A percentile compares a stretch with the other conserved stretches of the same genome.
These are phyloP conservation scores for Chymomyza procnemis DNA, from an alignment of 2,888 invertebrate species.

Conservation along the genomic window DNA sequence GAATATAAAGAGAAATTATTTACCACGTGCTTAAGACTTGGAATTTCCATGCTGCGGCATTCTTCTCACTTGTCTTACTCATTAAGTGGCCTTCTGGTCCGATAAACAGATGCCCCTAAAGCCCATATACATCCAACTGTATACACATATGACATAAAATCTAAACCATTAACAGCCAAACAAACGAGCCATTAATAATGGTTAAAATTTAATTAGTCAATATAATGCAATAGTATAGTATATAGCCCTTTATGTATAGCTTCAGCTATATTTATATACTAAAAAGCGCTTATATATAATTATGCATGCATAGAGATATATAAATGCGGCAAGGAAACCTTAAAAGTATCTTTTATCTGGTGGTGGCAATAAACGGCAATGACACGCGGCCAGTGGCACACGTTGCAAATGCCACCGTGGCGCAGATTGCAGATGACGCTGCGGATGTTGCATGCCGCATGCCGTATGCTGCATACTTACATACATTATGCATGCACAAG, in stretches of 20 bases:
- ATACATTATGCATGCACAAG: constrained; percentile 24
- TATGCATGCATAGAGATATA: background rate
- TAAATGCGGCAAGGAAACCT: background rate
- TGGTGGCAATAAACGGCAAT: constrained; percentile 57
- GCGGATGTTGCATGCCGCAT: constrained; percentile 11
- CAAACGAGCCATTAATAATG: constrained; percentile 44
- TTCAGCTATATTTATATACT: background rate
- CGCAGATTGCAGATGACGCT: constrained; percentile 20
- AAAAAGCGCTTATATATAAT: background rate
- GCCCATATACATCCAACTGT: no score
- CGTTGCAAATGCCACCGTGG: constrained; percentile 29
- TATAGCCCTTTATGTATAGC: no score
- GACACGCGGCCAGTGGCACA: constrained; percentile 27
- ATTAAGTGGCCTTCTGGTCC: background rate
- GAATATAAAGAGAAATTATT: background rate
- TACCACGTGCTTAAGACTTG: background rate
- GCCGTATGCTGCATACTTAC: background rate
- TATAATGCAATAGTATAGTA: background rate
- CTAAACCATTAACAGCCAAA: background rate
- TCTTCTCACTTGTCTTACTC: background rate
- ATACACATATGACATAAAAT: background rate
- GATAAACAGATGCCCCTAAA: background rate
- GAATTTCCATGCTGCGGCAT: background rate
- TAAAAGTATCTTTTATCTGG: constrained; percentile 15
- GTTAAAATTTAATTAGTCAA: constrained; percentile 59